A percentile compares a stretch with the other conserved stretches of the same genome.
These are phyloP conservation scores for Progne subis DNA, from an alignment of 2,113 vertebrate genomes.

Conservation along the genomic window DNA sequence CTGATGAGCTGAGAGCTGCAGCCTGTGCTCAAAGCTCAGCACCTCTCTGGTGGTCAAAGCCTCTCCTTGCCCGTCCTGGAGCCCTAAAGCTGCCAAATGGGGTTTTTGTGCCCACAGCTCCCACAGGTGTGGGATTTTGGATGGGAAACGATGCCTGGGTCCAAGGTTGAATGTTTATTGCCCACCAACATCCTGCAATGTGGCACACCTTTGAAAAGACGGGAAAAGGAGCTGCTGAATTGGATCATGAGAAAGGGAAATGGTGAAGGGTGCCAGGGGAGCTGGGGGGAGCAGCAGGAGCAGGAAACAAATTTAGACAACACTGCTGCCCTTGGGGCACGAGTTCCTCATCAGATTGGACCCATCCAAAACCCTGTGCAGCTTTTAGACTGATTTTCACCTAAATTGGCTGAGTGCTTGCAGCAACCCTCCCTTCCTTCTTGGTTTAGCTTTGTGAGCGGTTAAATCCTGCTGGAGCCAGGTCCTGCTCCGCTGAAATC, in stretches of 20 bases:
- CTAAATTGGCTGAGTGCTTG: neutral
- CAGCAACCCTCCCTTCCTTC: neutral
- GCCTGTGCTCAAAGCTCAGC: neutral
- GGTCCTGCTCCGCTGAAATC: neutral
- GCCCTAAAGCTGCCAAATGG: neutral
- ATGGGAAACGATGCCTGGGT: neutral
- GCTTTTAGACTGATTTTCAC: neutral
- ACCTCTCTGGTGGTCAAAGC: rapidly evolving
- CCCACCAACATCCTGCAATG: neutral
- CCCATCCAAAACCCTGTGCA: neutral
- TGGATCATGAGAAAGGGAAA: neutral
- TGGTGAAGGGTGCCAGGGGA: neutral
- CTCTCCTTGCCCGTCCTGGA: neutral
- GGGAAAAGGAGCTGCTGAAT: neutral
- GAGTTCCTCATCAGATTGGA: neutral
- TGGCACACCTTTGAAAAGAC: neutral
- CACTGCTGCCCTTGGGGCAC: neutral
- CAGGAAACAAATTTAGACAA: neutral
- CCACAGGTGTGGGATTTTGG: neutral
- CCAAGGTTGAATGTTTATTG: neutral
- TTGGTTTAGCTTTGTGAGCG: neutral
- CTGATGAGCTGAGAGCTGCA: neutral
- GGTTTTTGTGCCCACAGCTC: neutral
- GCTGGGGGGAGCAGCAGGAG: neutral
- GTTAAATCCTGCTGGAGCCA: neutral